These are phyloP conservation scores for Platycercus adscitus DNA, from an alignment of 2,113 vertebrate genomes.

Conservation along the genomic window DNA sequence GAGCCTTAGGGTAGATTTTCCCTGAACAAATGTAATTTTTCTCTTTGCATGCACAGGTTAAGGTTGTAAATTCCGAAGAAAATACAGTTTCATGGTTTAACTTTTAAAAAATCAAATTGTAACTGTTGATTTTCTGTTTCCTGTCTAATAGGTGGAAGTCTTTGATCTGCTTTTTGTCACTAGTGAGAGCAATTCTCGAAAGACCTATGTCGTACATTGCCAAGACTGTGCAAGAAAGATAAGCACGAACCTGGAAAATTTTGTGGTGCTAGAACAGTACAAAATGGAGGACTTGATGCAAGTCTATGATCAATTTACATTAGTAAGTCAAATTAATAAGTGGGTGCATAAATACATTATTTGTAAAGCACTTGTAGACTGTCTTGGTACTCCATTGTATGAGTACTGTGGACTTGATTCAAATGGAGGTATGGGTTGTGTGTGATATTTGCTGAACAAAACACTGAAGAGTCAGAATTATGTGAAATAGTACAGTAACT, in stretches of 20 bases:
- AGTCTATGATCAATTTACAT: conserved; percentile 98
- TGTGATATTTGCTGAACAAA: conserved; percentile 30
- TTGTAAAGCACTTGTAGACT: conserved; percentile 62
- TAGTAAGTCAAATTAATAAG: conserved; percentile 87
- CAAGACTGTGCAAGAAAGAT: conserved; percentile 97
- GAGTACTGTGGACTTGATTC: conserved; percentile 31
- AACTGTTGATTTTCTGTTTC: conserved; percentile 28
- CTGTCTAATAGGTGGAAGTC: conserved; percentile 90
- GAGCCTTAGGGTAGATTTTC: background rate
- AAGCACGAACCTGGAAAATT: conserved; percentile 91
- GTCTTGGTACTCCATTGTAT: conserved; percentile 30
- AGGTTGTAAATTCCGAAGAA: background rate
- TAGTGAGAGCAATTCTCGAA: conserved; percentile 92
- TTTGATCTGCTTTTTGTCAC: conserved; percentile 98
- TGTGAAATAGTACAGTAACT: conserved; percentile 49
- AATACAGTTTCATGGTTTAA: background rate
- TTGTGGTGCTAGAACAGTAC: conserved; percentile 99
- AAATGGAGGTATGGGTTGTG: conserved; percentile 35
- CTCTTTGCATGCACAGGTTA: background rate
- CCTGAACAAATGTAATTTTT: background rate
- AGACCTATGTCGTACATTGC: conserved; percentile 95
- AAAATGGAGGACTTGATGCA: conserved; percentile 97
- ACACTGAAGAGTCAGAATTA: conserved; percentile 36
- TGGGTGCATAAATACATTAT: conserved; percentile 69
- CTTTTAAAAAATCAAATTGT: background rate